Evolutionary conservation across 1,140 invertebrate species (phyloP).

Genomic region (Watersipora subatra): DNA sequence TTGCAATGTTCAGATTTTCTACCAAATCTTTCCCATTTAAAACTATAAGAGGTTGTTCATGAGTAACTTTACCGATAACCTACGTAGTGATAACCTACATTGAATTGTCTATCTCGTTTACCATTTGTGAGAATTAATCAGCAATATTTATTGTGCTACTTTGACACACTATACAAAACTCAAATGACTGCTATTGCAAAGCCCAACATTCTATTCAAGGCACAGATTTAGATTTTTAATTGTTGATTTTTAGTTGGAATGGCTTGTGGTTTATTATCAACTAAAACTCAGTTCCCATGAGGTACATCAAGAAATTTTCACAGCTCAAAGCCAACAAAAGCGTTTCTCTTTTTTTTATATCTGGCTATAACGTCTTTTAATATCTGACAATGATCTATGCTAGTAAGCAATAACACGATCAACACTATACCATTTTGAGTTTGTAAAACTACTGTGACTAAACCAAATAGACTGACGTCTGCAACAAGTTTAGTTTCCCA

Average conservation of each 20-base stretch:
- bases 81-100: background rate
- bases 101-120: background rate
- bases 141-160: background rate
- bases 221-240: background rate
- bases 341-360: constrained; percentile 12
- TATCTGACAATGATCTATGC: constrained; percentile 4
- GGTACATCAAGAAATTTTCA: constrained; percentile 12
- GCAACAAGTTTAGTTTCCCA: too few relatives aligned
- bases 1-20: too few relatives aligned
- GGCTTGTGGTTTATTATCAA: constrained; percentile 14
- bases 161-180: background rate
- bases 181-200: background rate
- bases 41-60: background rate
- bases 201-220: too few relatives aligned
- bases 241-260: constrained; percentile 10
- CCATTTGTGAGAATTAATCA: background rate
- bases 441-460: constrained; percentile 4
- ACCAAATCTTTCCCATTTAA: background rate
- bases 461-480: too few relatives aligned
- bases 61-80: background rate
- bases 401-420: background rate
- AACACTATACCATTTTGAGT: background rate
- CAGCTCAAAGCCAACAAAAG: constrained; percentile 10
- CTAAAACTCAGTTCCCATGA: constrained; percentile 10
- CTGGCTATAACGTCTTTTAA: constrained; percentile 14